Conservation (phyloP, 2,113 vertebrate genomes). For the Strigops habroptila region DNA sequence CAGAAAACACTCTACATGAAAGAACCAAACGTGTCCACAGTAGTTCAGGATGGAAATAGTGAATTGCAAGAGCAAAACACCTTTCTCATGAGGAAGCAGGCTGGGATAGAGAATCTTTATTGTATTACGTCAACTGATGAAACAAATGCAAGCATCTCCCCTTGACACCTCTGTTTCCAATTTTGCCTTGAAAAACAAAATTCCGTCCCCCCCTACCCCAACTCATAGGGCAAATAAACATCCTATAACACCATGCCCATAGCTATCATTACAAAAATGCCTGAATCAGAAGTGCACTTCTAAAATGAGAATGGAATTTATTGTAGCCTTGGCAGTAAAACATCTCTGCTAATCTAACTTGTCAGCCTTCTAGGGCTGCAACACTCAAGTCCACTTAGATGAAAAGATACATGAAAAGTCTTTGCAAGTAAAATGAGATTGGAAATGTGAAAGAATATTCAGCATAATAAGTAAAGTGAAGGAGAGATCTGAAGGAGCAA, state of each 20-base stretch:
- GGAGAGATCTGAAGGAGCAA: background rate
- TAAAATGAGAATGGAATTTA: slow-evolving; percentile 20
- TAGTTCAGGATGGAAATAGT: background rate
- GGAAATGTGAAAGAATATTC: background rate
- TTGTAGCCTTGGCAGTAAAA: background rate
- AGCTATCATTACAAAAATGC: background rate
- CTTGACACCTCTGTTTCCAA: background rate
- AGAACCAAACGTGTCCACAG: background rate
- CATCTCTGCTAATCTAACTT: slow-evolving; percentile 14
- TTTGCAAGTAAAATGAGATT: background rate
- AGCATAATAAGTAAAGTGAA: background rate
- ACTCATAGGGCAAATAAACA: background rate
- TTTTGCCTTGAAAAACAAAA: background rate
- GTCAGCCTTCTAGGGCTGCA: background rate
- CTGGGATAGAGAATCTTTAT: background rate
- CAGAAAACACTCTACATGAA: background rate
- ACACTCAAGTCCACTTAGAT: background rate
- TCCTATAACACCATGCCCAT: background rate
- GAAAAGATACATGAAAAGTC: background rate
- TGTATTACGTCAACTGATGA: background rate
- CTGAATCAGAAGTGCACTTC: background rate
- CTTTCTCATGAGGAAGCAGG: background rate
- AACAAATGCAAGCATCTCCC: background rate
- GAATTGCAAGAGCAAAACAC: background rate
- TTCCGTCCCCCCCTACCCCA: fast-evolving